These are phyloP conservation scores for Danaus chrysippus DNA, from an alignment of 2,888 invertebrate genomes.

Conservation along the genomic window DNA sequence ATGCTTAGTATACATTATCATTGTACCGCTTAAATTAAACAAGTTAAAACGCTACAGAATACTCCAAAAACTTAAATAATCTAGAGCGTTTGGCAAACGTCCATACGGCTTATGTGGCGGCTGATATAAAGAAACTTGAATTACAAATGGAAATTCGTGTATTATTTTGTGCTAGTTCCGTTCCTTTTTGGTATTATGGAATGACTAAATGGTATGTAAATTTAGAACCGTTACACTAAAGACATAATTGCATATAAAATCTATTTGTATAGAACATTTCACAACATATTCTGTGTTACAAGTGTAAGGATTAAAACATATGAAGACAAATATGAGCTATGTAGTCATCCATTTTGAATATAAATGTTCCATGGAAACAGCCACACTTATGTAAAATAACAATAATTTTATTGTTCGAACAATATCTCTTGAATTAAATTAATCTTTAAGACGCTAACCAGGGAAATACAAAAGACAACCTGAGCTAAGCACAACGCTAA, in stretches of 20 bases:
- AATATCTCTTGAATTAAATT: not conserved
- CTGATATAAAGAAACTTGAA: constrained; percentile 26
- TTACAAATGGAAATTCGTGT: constrained; percentile 14
- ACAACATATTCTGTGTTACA: no score
- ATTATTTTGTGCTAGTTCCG: not conserved
- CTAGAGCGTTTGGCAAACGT: constrained; percentile 37
- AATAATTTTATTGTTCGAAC: not conserved
- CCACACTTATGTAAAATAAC: not conserved
- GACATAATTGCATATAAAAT: no score
- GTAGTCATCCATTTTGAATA: no score
- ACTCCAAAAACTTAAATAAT: constrained; percentile 29
- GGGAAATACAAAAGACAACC: constrained; percentile 6
- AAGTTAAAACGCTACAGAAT: constrained; percentile 6
- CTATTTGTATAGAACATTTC: no score
- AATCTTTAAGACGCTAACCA: constrained; percentile 1
- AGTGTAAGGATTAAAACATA: no score
- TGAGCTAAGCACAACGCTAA: not conserved
- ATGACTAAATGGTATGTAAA: constrained; percentile 1
- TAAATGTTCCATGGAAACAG: not conserved
- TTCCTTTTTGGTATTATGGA: not conserved
- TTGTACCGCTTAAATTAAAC: not conserved
- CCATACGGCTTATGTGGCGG: constrained; percentile 34
- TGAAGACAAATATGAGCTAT: no score
- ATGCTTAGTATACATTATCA: not conserved
- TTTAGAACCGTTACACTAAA: not conserved